A percentile compares a stretch with the other conserved stretches of the same genome.
Evolutionary conservation across 2,888 invertebrate genomes (phyloP).

Genomic region (Drosophila planitibia): DNA sequence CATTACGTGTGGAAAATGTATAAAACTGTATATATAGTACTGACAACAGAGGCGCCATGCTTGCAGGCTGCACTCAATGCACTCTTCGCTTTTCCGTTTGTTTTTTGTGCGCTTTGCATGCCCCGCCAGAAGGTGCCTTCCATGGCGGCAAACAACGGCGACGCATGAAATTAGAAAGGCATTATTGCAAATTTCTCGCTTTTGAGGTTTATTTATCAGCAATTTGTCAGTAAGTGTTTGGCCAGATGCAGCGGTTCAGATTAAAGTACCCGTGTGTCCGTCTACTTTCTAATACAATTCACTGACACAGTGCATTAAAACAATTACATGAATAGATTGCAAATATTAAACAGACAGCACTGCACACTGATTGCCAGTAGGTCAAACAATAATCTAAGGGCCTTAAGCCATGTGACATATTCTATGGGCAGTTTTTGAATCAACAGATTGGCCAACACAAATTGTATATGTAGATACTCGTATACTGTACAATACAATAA

Average conservation of each 20-base stretch:
- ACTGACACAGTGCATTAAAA: conserved; percentile 60
- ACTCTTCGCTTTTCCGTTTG: conserved; percentile 33
- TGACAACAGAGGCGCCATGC: conserved; percentile 43
- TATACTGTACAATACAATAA: not conserved
- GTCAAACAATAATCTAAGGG: conserved; percentile 11
- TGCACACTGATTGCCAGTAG: not conserved
- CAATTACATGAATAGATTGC: conserved; percentile 30
- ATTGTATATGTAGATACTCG: not conserved
- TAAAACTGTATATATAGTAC: conserved; percentile 50
- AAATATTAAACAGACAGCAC: not conserved
- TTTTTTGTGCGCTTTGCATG: conserved; percentile 73
- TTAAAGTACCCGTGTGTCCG: conserved; percentile 60
- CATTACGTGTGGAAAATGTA: conserved; percentile 79
- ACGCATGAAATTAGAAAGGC: conserved; percentile 81
- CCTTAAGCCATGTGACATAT: not conserved
- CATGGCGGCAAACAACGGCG: conserved; percentile 41
- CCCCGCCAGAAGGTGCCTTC: conserved; percentile 54
- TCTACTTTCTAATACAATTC: conserved; percentile 73
- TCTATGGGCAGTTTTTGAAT: not conserved
- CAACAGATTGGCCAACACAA: not conserved
- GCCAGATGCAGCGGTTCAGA: conserved; percentile 76
- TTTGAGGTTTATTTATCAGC: conserved; percentile 78
- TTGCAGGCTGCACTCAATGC: conserved; percentile 40
- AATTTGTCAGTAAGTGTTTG: conserved; percentile 78
- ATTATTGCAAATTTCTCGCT: conserved; percentile 75